Evolutionary conservation across 2,797 vertebrate genomes (phyloP).

Genomic region (Rhynchonycteris naso): DNA sequence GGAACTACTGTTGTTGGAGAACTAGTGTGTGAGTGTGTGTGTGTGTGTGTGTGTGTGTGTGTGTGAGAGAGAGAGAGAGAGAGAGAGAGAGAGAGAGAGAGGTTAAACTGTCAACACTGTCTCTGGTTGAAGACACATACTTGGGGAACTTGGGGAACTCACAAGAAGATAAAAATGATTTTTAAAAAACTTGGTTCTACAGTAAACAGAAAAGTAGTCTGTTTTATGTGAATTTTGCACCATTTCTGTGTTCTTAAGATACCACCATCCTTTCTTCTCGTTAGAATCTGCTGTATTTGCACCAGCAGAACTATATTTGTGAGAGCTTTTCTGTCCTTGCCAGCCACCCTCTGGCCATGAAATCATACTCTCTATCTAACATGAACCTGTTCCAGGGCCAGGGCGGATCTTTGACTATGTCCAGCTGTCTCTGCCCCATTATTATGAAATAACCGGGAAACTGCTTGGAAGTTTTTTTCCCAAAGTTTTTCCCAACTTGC

Average conservation of each 20-base stretch:
- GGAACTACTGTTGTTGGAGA: not conserved
- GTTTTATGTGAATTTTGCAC: not conserved
- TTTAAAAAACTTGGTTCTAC: not conserved
- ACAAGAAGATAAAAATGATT: slow-evolving; percentile 48
- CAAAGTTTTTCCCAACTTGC: not conserved
- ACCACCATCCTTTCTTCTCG: not conserved
- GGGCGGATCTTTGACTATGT: not conserved
- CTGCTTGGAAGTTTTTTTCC: not conserved
- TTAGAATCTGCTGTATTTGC: not conserved
- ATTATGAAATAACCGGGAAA: not conserved
- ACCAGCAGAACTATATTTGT: not conserved
- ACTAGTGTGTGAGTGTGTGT: not conserved
- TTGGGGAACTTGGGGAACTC: not conserved
- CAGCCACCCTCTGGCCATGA: not conserved
- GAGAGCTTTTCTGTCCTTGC: not conserved
- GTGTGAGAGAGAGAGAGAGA: not conserved
- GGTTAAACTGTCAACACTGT: not conserved
- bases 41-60: not conserved
- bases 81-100: not conserved
- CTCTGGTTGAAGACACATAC: not conserved
- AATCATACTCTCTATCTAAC: not conserved
- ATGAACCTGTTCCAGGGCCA: not conserved
- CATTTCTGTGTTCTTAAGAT: not conserved
- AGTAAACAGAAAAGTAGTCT: slow-evolving; percentile 15
- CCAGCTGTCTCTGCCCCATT: not conserved